These are phyloP conservation scores for Albula goreensis DNA, from an alignment of 2,113 vertebrate species.

Conservation along the genomic window DNA sequence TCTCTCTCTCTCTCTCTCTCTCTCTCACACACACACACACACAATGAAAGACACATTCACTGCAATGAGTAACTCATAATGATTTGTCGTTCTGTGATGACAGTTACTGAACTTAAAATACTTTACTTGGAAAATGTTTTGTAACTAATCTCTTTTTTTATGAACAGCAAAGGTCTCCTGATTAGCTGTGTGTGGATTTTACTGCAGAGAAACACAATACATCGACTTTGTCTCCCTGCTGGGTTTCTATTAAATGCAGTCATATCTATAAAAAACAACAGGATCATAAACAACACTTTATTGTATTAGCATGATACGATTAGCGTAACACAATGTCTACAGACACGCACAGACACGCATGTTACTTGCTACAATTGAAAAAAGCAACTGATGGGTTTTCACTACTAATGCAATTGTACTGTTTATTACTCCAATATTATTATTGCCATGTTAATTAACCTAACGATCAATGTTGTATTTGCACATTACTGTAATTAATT, in stretches of 20 bases:
- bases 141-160: not conserved
- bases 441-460: too few species aligned
- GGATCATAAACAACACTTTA: not conserved
- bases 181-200: not conserved
- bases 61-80: not conserved
- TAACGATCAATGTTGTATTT: too few species aligned
- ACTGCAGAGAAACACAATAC: slow-evolving; percentile 2
- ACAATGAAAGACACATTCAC: not conserved
- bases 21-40: not conserved
- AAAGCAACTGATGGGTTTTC: too few species aligned
- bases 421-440: too few species aligned
- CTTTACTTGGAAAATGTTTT: slow-evolving; percentile 18
- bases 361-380: too few species aligned
- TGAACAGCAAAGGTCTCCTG: not conserved
- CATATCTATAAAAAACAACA: slow-evolving; percentile 18
- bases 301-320: too few species aligned
- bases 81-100: not conserved
- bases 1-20: not conserved
- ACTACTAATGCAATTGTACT: too few species aligned
- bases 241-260: slow-evolving; percentile 6
- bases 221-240: not conserved
- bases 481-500: too few species aligned
- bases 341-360: too few species aligned
- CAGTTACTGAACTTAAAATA: not conserved
- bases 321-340: too few species aligned